Evolutionary conservation across 2,113 vertebrate genomes (phyloP), one percentile per base, ranked within the genome.

Genomic region (Urocynchramus pylzowi): DNA sequence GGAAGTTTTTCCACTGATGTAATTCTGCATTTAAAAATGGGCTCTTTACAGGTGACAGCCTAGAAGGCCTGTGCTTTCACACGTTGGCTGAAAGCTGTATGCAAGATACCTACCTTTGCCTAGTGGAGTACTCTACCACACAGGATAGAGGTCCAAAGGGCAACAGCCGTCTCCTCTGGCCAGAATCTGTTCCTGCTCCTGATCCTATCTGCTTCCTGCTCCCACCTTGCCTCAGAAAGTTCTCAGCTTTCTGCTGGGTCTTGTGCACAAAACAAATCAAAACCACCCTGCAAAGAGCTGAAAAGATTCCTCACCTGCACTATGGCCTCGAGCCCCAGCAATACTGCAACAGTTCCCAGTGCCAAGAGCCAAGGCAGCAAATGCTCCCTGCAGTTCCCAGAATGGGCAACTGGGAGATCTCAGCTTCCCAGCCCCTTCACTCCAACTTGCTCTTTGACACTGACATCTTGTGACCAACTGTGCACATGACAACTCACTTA

Each of bases 321-420:
- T n/a, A 4, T 9, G 15, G 31, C 41, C 37, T 76, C 17, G n/a
- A 52, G 23, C 27, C 9, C 12, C 42, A 41, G 15, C 5, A 87
- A 28, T 5, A 13, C 16, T 2, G 1, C 1, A 2, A 27, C 15
- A 47, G 27, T 39, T 61, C 30, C 37, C 33, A 57, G 3, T 1
- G 4, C 23, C 27, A 57, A 28, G 16, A 8, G 9, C 26, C 16
- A 50, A 20, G 0, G 1, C 52, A 87, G 52, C n/a, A 45, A 65
- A 28, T 27, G 22, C 3, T 80, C 23, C 63, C 41, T 23, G 24
- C 13, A 59, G 54, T 63, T 77, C 28, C 57, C n/a, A 59, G 24
- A 44, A 77, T 3, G 6, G 61, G 26, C 16, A 80, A 64, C 27
- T 18, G 45, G 33, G 33, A 56, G 14, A 78, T 26, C 39, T 45